Base-by-base conservation (phyloP, 1,140 invertebrate species). In the Trachelipus rathkii region DNA sequence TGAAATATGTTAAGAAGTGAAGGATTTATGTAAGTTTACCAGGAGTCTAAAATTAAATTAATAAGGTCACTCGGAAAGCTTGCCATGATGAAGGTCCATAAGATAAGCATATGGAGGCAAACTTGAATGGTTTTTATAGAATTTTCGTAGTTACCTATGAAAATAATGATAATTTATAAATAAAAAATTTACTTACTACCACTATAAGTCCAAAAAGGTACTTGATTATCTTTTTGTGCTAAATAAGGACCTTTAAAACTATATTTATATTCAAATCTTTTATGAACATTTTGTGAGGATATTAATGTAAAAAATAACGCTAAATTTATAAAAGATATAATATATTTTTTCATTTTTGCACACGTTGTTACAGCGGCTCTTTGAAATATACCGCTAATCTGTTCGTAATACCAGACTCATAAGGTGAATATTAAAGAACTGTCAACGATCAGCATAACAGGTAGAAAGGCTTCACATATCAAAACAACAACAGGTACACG, bases 181-280 rank as follows among this genome's bases (percentile, higher is more conserved):
- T 33, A 33, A 33, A 33, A 6, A 33, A n/a, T 33, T 33, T 86
- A 93, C 95, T 95, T 89, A 97, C 96, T 96, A 88, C 97, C 97
- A 83, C 92, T 92, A 87, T 98, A 96, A 87, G 96, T 93, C 95
- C 96, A 99, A 86, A 99, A 99, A 50, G 97, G 97, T 77, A 99
- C 95, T 71, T 91, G 93, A 78, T 95, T 95, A 89, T 99, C 97
- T 86, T 95, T 97, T 88, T 99, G 97, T 43, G 96, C 94, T 85
- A 99, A 89, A 89, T 99, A 98, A 43, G 97, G 97, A 68, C 96
- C 96, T 87, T 99, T 98, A 85, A 99, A 99, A 73, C 95, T 97
- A 87, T 95, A 97, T 87, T 99, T 99, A 85, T 99, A 99, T 86
- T 99, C 96, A 86, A 99, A 99, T 86, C 91, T 91, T 84, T 87